These are phyloP conservation scores for Plemyria rubiginata DNA, from an alignment of 2,888 invertebrate species.

Conservation along the genomic window DNA sequence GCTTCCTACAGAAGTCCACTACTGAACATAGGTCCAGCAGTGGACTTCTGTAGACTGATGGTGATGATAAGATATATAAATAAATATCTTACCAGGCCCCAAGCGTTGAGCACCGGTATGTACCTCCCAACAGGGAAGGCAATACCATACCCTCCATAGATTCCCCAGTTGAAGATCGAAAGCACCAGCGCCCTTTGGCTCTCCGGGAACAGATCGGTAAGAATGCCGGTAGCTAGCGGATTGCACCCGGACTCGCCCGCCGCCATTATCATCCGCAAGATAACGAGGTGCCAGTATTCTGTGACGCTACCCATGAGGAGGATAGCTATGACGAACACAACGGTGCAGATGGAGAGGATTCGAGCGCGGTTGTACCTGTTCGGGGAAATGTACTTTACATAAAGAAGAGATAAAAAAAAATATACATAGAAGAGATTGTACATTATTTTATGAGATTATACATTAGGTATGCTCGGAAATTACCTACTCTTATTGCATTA, in stretches of 20 bases:
- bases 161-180: constrained; percentile 98
- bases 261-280: constrained; percentile 94
- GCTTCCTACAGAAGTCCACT: no score
- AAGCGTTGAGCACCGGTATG: constrained; percentile 89
- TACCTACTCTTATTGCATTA: no score
- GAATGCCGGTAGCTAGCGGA: constrained; percentile 93
- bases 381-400: background rate
- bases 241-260: constrained; percentile 95
- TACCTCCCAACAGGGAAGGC: constrained; percentile 96
- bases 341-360: constrained; percentile 90
- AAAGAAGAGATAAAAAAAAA: background rate
- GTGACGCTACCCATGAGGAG: constrained; percentile 93
- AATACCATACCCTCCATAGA: constrained; percentile 96
- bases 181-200: constrained; percentile 94
- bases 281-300: constrained; percentile 95
- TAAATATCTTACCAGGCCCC: constrained; percentile 86
- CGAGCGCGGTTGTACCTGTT: constrained; percentile 88
- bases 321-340: constrained; percentile 93
- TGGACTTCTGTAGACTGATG: no score
- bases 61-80: no score
- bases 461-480: no score
- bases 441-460: no score
- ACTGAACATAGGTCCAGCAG: no score
- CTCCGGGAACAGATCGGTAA: constrained; percentile 92
- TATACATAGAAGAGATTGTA: background rate